Base-by-base conservation (phyloP, 1,140 invertebrate species). In the Meloidogyne chitwoodi region DNA sequence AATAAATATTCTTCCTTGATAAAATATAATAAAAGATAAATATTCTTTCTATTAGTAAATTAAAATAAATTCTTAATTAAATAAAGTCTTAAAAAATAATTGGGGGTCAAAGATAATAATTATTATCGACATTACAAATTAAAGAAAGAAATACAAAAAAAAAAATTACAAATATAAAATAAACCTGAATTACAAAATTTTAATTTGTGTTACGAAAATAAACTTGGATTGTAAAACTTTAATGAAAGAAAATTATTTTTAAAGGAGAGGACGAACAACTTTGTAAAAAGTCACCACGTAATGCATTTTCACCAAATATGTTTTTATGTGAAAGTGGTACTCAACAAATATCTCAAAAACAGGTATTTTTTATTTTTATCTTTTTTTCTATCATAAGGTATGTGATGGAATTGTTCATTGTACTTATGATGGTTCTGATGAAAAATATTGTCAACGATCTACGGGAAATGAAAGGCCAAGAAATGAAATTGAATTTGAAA, bases 341-440 rank as follows among this genome's bases (percentile, higher is more conserved):
- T 26, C 71, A 78, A 64, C 68, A 76, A 34, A 92, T 96, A 77
- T 92, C 93, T 0, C 89, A 90, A 77, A 89, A 91, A 74, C 89
- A 93, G 19, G 93, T n/a, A n/a, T n/a, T n/a, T n/a, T n/a, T n/a
- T n/a, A n/a, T n/a, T n/a, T n/a, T n/a, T n/a, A n/a, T n/a, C n/a
- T n/a, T n/a, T n/a, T n/a, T n/a, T n/a, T n/a, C n/a, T n/a, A n/a
- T n/a, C n/a, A n/a, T n/a, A n/a, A n/a, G n/a, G n/a, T 93, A 11
- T 95, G 93, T 86, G 92, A 95, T 88, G 90, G 91, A 22, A 89
- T 91, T 10, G 70, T 88, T 2, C 91, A 94, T 85, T 95, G 94
- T 84, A 85, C 88, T 19, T 92, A 93, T 86, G 89, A 88, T 1
- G 76, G 41, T 16, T 92, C 91, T 70, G 94, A 96, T 88, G 94